Evolutionary conservation across 2,113 vertebrate genomes (phyloP).

Genomic region (Hippocampus comes): DNA sequence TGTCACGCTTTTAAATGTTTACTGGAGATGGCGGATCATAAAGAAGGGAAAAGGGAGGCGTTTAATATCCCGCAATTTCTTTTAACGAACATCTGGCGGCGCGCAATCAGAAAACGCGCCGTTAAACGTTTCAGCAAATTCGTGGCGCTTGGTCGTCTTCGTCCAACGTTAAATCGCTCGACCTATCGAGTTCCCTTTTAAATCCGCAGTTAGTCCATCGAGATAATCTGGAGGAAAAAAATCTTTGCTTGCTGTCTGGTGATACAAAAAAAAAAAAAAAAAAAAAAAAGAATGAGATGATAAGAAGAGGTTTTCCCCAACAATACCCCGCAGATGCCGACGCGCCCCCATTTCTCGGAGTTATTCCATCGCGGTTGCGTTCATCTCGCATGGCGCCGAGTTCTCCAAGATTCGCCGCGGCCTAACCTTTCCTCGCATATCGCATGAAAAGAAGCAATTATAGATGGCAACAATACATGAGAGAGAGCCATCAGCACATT

Average conservation of each 20-base stretch:
- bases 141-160: conserved; percentile 27
- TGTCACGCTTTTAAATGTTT: too few species aligned
- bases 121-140: conserved; percentile 43
- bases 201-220: conserved; percentile 5
- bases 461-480: conserved; percentile 67
- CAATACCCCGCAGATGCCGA: conserved; percentile 8
- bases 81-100: conserved; percentile 66
- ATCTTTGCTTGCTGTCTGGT: not conserved
- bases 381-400: conserved; percentile 36
- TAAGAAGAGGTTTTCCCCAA: not conserved
- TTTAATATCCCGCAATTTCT: conserved; percentile 65
- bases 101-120: conserved; percentile 48
- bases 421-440: conserved; percentile 50
- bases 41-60: conserved; percentile 54
- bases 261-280: conserved; percentile 6
- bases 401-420: conserved; percentile 39
- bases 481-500: conserved; percentile 47
- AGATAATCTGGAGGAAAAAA: conserved; percentile 15
- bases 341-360: not conserved
- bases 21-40: conserved; percentile 38
- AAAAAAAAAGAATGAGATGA: not conserved
- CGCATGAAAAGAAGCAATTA: conserved; percentile 73
- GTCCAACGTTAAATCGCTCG: conserved; percentile 16
- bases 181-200: conserved; percentile 26
- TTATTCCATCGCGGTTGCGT: conserved; percentile 12